Evolutionary conservation across 2,113 vertebrate species (phyloP), one percentile per base, ranked within the genome.

Genomic region (Thamnaconus septentrionalis): DNA sequence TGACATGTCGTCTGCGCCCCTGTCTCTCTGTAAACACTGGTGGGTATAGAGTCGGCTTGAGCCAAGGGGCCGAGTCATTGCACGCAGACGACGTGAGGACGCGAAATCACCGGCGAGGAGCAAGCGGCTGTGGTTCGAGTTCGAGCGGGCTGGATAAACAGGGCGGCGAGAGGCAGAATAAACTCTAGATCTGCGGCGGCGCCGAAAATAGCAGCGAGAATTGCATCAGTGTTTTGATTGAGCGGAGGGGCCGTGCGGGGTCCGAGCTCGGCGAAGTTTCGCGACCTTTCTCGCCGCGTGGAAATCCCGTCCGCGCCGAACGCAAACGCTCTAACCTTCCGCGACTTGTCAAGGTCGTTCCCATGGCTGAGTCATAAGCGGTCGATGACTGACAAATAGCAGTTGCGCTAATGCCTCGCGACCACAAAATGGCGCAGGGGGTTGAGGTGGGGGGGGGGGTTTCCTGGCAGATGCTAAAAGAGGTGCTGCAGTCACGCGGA

Each of bases 401-500:
- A 69, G 66, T 82, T 83, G 83, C 86, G 79, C 68, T 82, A 73
- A 85, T 79, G 65, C 77, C 5, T 44, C 64, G 41, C 56, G 69
- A 80, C 83, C 83, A 78, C 83, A 86, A 83, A 76, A 69, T 83
- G 63, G 57, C 45, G 41, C 18, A 31, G 67, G 80, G 75, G 18
- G 18, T 31, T 31, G 18, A 31, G 18, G 18, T 31, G 18, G 18
- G 83, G 63, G 57, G 43, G 41, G 65, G 80, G 75, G 68, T 84
- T 88, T 87, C 81, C 87, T 85, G 85, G 82, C 86, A 81, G 71
- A 84, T 76, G 79, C 77, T 80, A 66, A 81, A 84, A 83, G 85
- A 87, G 84, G 82, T 89, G 85, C 85, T 84, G 70, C 69, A 87
- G 79, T 75, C 79, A 81, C 83, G 83, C 88, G 79, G 84, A 84